A percentile compares a stretch with the other conserved stretches of the same genome.
Conservation (phyloP, 2,113 vertebrate species). For the Boulengeromyrus knoepffleri region DNA sequence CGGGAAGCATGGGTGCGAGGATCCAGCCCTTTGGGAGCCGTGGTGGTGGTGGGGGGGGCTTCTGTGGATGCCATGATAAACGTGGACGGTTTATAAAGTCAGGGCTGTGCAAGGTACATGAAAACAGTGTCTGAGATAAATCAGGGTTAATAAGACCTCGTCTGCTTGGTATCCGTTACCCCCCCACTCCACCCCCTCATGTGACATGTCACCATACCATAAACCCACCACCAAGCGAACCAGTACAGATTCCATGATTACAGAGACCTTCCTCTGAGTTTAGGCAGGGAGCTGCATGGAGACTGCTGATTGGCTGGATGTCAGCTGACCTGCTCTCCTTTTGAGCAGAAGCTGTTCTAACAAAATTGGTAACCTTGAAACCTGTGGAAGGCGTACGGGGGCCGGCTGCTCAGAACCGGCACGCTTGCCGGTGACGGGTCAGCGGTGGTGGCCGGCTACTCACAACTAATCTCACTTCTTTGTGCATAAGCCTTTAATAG, state of each 20-base stretch:
- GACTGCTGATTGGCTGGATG: background rate
- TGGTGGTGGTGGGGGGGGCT: background rate
- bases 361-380: background rate
- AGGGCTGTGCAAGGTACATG: no score
- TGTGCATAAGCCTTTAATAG: background rate
- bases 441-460: background rate
- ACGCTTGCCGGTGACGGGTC: background rate
- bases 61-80: background rate
- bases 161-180: background rate
- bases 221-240: background rate
- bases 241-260: background rate
- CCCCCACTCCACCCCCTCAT: background rate
- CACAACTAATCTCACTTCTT: background rate
- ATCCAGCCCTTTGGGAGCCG: background rate
- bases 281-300: background rate
- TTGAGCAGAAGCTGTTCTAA: background rate
- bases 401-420: background rate
- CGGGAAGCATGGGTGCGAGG: background rate
- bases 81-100: background rate
- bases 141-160: background rate
- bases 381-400: background rate
- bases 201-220: background rate
- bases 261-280: background rate
- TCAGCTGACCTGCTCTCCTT: background rate
- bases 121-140: background rate